Percentiles rank a stretch among this genome's conserved stretches.
These are phyloP conservation scores for Anguilla megastoma DNA, from an alignment of 2,797 vertebrate genomes.

Conservation along the genomic window DNA sequence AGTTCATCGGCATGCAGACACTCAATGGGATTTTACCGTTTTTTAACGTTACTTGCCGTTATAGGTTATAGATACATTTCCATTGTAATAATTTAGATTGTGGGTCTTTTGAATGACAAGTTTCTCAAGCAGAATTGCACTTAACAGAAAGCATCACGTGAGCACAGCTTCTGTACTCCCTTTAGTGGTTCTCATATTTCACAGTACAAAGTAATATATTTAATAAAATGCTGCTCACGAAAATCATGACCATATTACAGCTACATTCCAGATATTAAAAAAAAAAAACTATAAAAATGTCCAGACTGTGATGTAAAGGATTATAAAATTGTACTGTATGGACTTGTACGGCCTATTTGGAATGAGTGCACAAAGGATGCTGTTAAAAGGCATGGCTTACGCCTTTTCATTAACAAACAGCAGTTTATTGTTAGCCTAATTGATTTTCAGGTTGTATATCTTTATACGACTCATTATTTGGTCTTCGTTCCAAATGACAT, in stretches of 20 bases:
- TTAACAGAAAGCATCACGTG: slow-evolving; percentile 55
- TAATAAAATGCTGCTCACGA: slow-evolving; percentile 13
- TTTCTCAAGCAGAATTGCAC: slow-evolving; percentile 51
- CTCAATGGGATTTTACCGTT: slow-evolving; percentile 44
- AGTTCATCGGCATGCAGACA: slow-evolving; percentile 59
- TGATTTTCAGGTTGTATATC: slow-evolving; percentile 5
- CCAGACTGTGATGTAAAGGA: neutral
- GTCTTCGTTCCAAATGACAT: neutral
- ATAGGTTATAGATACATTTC: slow-evolving; percentile 1
- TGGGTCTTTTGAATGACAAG: slow-evolving; percentile 47
- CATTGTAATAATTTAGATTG: slow-evolving; percentile 41
- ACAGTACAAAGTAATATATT: slow-evolving; percentile 22
- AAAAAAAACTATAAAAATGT: slow-evolving; percentile 14
- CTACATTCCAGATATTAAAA: slow-evolving; percentile 26
- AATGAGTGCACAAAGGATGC: slow-evolving; percentile 1
- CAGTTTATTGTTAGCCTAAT: neutral
- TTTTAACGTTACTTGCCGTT: slow-evolving; percentile 20
- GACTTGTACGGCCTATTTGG: neutral
- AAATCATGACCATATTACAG: slow-evolving; percentile 29
- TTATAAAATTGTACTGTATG: neutral
- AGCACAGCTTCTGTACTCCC: slow-evolving; percentile 45
- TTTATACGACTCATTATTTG: neutral
- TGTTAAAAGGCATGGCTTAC: neutral
- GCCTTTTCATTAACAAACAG: neutral
- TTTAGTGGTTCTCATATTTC: neutral